These are phyloP conservation scores for Brachyptera risi DNA, from an alignment of 2,888 invertebrate genomes.

Conservation along the genomic window DNA sequence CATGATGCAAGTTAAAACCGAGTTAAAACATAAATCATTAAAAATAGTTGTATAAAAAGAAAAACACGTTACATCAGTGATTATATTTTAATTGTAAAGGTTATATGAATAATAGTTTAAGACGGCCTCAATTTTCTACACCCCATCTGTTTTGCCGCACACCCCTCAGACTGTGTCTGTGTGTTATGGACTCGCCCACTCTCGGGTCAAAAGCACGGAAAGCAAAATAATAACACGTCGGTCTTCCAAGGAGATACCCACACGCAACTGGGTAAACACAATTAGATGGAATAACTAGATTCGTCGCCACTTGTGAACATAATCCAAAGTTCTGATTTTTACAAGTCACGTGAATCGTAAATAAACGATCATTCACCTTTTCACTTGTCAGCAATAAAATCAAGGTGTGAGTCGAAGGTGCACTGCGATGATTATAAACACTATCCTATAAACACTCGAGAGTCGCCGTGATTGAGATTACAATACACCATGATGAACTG, in stretches of 20 bases:
- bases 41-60: constrained; percentile 38
- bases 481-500: constrained; percentile 29
- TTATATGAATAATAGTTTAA: constrained; percentile 29
- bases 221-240: constrained; percentile 67
- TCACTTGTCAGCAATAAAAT: constrained; percentile 1
- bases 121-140: constrained; percentile 35
- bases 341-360: background rate
- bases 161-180: constrained; percentile 43
- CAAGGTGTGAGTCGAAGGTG: constrained; percentile 20
- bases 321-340: background rate
- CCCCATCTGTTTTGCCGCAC: constrained; percentile 42
- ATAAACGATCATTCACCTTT: constrained; percentile 18
- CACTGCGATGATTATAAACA: constrained; percentile 15
- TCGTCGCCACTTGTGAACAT: background rate
- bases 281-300: background rate
- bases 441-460: constrained; percentile 29
- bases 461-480: constrained; percentile 24
- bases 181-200: constrained; percentile 50
- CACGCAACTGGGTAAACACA: background rate
- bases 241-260: constrained; percentile 25
- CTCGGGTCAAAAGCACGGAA: constrained; percentile 58
- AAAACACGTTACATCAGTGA: constrained; percentile 36
- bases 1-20: background rate
- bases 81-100: background rate
- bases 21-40: background rate